A percentile compares a stretch with the other conserved stretches of the same genome.
Evolutionary conservation across 2,888 invertebrate genomes (phyloP).

Genomic region (Leptopilina drosophilae): DNA sequence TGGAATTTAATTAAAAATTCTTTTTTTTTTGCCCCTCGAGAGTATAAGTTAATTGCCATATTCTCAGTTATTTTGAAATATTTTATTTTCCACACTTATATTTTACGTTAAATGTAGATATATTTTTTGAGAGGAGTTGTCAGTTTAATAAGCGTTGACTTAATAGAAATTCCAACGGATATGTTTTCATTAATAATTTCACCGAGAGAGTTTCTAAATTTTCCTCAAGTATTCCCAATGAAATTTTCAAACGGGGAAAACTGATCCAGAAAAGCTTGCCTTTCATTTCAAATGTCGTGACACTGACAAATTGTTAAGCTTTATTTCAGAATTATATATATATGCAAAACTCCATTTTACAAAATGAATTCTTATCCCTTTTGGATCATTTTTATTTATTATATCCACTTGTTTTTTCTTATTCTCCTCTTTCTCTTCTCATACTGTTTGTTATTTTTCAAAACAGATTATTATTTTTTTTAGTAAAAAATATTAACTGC

Average conservation of each 20-base stretch:
- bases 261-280: constrained; percentile 11
- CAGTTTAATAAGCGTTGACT: background rate
- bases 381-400: constrained; percentile 1
- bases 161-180: constrained; percentile 11
- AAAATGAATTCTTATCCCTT: background rate
- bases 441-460: background rate
- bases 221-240: background rate
- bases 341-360: background rate
- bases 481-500: too few relatives aligned
- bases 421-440: background rate
- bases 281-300: constrained; percentile 17
- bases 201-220: background rate
- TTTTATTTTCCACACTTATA: background rate
- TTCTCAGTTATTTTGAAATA: background rate
- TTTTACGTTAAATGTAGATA: background rate
- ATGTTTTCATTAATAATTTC: constrained; percentile 16
- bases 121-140: background rate
- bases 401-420: background rate
- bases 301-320: constrained; percentile 33
- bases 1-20: constrained; percentile 2
- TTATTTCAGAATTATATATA: background rate
- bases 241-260: constrained; percentile 7
- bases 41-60: background rate
- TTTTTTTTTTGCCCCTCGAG: background rate
- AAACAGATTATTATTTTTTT: background rate